phyloP scores from a whole-genome alignment of 2,888 invertebrate genomes.

The Idaea aversata region DNA sequence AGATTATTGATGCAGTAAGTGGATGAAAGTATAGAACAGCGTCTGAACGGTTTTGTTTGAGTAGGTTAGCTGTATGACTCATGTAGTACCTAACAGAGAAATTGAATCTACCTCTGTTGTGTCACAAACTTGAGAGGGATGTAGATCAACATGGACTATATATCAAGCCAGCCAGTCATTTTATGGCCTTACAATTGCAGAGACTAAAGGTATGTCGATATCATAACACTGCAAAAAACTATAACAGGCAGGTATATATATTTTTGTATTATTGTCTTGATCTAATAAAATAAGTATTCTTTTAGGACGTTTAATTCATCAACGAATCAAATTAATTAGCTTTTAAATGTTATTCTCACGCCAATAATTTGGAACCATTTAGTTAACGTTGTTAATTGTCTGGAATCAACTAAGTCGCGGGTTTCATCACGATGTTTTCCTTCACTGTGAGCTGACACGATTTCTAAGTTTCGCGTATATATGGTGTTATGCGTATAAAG shows the following conservation, averaged over 20 bases:
- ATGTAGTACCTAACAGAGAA: not conserved
- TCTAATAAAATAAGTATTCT: not conserved
- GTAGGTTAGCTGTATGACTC: not conserved
- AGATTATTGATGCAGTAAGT: slow-evolving; percentile 38
- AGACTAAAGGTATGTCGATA: too few relatives aligned
- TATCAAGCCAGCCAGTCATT: not conserved
- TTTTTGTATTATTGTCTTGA: too few relatives aligned
- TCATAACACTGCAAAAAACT: too few relatives aligned
- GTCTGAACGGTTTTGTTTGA: slow-evolving; percentile 12
- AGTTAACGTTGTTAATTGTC: not conserved
- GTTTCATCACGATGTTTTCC: too few relatives aligned
- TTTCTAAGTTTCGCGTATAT: too few relatives aligned
- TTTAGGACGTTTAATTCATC: not conserved
- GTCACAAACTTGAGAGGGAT: not conserved
- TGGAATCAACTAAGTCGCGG: not conserved
- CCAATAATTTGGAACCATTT: not conserved
- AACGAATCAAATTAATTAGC: not conserved
- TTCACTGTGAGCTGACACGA: too few relatives aligned
- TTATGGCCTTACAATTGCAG: too few relatives aligned
- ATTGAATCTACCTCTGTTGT: not conserved
- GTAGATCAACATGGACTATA: not conserved
- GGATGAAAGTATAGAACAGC: slow-evolving; percentile 23
- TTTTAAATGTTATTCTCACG: not conserved
- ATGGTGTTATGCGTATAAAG: too few relatives aligned
- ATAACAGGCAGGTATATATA: too few relatives aligned